A percentile compares a stretch with the other conserved stretches of the same genome.
phyloP scores from a whole-genome alignment of 2,797 vertebrate genomes.

The Leucoraja ocellata region DNA sequence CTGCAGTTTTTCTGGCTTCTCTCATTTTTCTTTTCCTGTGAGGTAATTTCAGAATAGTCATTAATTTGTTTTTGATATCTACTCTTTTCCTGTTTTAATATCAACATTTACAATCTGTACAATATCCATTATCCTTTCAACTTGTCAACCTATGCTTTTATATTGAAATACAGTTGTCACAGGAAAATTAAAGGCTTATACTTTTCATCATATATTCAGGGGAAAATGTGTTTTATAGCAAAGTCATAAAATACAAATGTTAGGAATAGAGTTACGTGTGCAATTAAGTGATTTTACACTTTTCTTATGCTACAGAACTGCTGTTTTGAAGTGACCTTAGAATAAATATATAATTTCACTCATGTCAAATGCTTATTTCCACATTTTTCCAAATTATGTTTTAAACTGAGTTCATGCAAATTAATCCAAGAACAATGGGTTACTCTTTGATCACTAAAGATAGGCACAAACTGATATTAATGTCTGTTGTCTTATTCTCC shows the following conservation, averaged over 20 bases:
- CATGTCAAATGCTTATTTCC: not conserved
- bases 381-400: not conserved
- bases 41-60: not conserved
- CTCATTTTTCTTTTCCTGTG: not conserved
- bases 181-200: not conserved
- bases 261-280: not conserved
- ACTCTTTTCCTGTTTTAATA: not conserved
- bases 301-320: not conserved
- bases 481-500: too few species aligned
- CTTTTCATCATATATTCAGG: not conserved
- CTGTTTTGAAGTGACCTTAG: not conserved
- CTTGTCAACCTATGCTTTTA: not conserved
- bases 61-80: constrained; percentile 10
- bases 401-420: not conserved
- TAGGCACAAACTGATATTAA: too few species aligned
- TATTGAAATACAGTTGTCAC: not conserved
- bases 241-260: not conserved
- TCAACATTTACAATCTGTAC: not conserved
- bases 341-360: not conserved
- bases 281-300: not conserved
- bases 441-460: too few species aligned
- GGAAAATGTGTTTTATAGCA: not conserved
- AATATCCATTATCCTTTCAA: not conserved
- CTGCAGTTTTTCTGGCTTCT: constrained; percentile 42
- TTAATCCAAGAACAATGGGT: too few species aligned